Percentiles rank a stretch among this genome's conserved stretches.
phyloP scores from a whole-genome alignment of 1,140 invertebrate species.

The Archegozetes longisetosus region DNA sequence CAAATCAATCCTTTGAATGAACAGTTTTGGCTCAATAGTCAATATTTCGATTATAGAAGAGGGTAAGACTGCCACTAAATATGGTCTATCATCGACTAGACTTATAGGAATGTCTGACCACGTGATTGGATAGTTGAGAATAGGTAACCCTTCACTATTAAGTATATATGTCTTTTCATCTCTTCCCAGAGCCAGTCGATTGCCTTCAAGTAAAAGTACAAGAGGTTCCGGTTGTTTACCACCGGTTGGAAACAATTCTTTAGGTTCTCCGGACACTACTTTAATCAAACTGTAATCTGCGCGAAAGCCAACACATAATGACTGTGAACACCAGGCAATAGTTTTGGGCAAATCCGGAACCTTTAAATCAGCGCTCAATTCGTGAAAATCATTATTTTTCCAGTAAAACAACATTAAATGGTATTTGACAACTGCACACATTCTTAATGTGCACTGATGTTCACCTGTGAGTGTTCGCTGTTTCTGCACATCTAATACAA shows the following conservation, averaged over 20 bases:
- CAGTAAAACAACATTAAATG: constrained; percentile 77
- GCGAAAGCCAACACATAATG: constrained; percentile 64
- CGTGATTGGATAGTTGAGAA: constrained; percentile 49
- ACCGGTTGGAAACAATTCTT: constrained; percentile 66
- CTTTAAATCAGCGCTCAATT: constrained; percentile 52
- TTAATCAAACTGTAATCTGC: constrained; percentile 59
- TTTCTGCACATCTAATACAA: constrained; percentile 57
- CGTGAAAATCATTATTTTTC: constrained; percentile 64
- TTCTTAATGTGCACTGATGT: constrained; percentile 49
- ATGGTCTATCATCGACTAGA: constrained; percentile 63
- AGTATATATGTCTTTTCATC: constrained; percentile 71
- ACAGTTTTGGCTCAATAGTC: constrained; percentile 47
- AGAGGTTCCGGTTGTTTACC: constrained; percentile 61
- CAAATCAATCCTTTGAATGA: constrained; percentile 53
- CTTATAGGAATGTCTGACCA: constrained; percentile 47
- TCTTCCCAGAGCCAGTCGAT: constrained; percentile 54
- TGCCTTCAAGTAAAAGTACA: constrained; percentile 52
- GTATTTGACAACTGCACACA: constrained; percentile 74
- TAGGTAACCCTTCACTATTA: constrained; percentile 49
- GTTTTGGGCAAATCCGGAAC: constrained; percentile 66
- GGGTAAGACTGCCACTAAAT: constrained; percentile 56
- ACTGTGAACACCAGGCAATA: constrained; percentile 62
- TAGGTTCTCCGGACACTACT: constrained; percentile 46
- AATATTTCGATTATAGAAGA: constrained; percentile 63
- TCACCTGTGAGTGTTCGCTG: constrained; percentile 47